A percentile compares a stretch with the other conserved stretches of the same genome.
phyloP scores from a whole-genome alignment of 2,888 invertebrate species.

The Nemotelus nigrinus region DNA sequence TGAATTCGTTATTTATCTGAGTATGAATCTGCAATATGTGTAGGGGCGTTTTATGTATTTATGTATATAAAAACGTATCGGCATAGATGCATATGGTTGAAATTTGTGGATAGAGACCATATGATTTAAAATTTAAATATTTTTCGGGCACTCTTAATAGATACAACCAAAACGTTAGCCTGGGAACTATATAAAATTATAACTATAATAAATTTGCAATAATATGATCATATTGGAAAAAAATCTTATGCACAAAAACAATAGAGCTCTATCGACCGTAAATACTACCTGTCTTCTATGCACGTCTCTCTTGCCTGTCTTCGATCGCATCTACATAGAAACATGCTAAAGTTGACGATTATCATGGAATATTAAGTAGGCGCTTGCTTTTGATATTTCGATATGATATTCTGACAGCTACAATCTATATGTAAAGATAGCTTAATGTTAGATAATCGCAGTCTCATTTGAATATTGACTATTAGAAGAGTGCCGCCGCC shows the following conservation, averaged over 20 bases:
- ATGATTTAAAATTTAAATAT: slow-evolving; percentile 2
- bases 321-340: slow-evolving; percentile 43
- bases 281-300: background rate
- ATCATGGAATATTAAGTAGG: slow-evolving; percentile 48
- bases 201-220: too few species aligned
- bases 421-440: slow-evolving; percentile 16
- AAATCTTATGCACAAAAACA: background rate
- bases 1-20: background rate
- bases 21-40: background rate
- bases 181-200: too few species aligned
- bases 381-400: slow-evolving; percentile 48
- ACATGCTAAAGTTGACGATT: slow-evolving; percentile 44
- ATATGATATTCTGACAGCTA: slow-evolving; percentile 21
- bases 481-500: slow-evolving; percentile 1
- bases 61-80: too few species aligned
- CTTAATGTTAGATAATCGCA: slow-evolving; percentile 30
- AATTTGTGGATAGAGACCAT: background rate
- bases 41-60: too few species aligned
- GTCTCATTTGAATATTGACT: slow-evolving; percentile 2
- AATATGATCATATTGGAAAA: background rate
- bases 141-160: background rate
- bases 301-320: background rate
- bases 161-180: too few species aligned
- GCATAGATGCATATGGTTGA: background rate
- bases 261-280: background rate